A percentile compares a stretch with the other conserved stretches of the same genome.
These are phyloP conservation scores for Prorops nasuta DNA, from an alignment of 1,140 invertebrate species.

Conservation along the genomic window DNA sequence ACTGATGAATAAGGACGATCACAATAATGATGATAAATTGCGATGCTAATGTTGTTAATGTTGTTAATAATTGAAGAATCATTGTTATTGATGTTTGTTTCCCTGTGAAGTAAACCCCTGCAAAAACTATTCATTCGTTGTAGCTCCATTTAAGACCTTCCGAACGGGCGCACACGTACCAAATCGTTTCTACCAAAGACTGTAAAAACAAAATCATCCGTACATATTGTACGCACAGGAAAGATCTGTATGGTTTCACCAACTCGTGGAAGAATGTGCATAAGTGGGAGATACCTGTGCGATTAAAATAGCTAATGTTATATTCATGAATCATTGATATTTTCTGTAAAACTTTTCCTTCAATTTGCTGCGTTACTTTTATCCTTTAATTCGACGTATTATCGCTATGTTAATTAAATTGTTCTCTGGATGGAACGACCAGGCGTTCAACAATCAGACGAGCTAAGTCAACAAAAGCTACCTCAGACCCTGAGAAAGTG, in stretches of 20 bases:
- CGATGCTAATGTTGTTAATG: constrained; percentile 44
- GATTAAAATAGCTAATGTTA: too few relatives aligned
- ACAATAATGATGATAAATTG: constrained; percentile 42
- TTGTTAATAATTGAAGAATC: constrained; percentile 46
- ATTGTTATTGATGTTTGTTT: constrained; percentile 50
- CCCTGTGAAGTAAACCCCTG: constrained; percentile 32
- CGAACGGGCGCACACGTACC: constrained; percentile 31
- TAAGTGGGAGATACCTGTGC: too few relatives aligned
- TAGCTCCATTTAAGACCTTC: constrained; percentile 33
- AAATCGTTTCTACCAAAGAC: constrained; percentile 39
- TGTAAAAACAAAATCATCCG: not conserved
- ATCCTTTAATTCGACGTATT: too few relatives aligned
- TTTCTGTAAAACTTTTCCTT: too few relatives aligned
- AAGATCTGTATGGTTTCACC: not conserved
- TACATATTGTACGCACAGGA: not conserved
- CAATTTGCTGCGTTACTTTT: too few relatives aligned
- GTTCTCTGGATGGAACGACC: too few relatives aligned
- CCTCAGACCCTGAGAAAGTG: too few relatives aligned
- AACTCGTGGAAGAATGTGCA: too few relatives aligned
- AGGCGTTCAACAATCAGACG: too few relatives aligned
- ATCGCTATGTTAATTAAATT: too few relatives aligned
- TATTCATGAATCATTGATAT: too few relatives aligned
- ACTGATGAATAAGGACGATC: constrained; percentile 30
- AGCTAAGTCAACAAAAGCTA: too few relatives aligned
- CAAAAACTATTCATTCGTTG: constrained; percentile 36